A percentile compares a stretch with the other conserved stretches of the same genome.
Conservation (phyloP, 2,888 invertebrate species). For the Ochlodes sylvanus region DNA sequence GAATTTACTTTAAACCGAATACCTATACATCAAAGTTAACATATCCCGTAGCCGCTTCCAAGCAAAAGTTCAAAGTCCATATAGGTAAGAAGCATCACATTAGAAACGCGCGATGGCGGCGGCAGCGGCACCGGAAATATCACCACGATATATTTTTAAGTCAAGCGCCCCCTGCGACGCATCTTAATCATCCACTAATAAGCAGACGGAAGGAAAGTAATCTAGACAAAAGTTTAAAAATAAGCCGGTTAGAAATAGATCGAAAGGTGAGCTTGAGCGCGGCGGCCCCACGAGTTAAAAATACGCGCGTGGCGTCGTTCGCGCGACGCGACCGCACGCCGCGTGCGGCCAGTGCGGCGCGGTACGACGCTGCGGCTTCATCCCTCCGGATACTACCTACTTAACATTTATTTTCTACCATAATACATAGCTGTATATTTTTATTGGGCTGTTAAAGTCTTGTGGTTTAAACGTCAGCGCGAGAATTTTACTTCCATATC, state of each 20-base stretch:
- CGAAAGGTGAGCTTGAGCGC: conserved; percentile 82
- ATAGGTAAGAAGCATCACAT: conserved; percentile 22
- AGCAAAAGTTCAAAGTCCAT: conserved; percentile 19
- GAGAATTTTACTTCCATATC: too few species aligned
- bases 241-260: conserved; percentile 76
- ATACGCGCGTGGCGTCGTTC: conserved; percentile 65
- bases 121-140: conserved; percentile 78
- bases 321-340: conserved; percentile 52
- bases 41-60: neutral
- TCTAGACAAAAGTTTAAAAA: conserved; percentile 84
- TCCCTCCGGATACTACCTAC: conserved; percentile 30
- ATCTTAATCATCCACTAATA: conserved; percentile 83
- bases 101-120: conserved; percentile 58
- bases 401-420: neutral
- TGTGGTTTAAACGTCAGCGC: too few species aligned
- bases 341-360: conserved; percentile 59
- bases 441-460: too few species aligned
- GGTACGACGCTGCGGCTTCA: conserved; percentile 55
- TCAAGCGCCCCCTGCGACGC: conserved; percentile 82
- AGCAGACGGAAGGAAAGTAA: conserved; percentile 82
- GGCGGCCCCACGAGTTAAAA: conserved; percentile 78
- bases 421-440: too few species aligned
- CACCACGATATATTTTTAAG: conserved; percentile 69
- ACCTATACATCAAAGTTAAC: neutral
- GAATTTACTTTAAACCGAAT: too few species aligned